Evolutionary conservation across 2,888 invertebrate genomes (phyloP).

Genomic region (Lissonota sp.): DNA sequence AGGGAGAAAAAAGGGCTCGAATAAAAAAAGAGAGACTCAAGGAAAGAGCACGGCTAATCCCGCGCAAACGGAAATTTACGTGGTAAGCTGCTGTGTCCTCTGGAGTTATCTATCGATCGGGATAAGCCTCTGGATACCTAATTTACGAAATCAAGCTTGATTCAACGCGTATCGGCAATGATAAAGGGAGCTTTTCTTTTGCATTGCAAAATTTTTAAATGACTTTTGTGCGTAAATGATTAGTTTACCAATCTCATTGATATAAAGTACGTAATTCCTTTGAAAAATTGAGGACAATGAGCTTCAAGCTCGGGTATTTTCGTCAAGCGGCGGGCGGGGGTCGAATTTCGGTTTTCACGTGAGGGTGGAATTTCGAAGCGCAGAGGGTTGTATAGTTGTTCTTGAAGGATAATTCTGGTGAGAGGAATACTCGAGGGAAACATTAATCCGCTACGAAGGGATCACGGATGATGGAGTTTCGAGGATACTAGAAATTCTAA

Average conservation of each 20-base stretch:
- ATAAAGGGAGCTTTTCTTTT: too few species aligned
- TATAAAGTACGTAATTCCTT: too few species aligned
- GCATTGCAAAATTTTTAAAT: too few species aligned
- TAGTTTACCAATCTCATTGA: too few species aligned
- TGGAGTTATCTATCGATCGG: neutral
- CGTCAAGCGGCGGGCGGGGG: neutral
- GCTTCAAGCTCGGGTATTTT: neutral
- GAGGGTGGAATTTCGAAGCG: constrained; percentile 18
- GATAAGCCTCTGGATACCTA: too few species aligned
- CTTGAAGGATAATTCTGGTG: constrained; percentile 33
- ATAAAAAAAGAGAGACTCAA: neutral
- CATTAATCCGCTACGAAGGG: constrained; percentile 46
- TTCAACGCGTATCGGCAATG: too few species aligned
- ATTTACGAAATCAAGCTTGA: too few species aligned
- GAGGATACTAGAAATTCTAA: constrained; percentile 9
- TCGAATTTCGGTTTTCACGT: constrained; percentile 36
- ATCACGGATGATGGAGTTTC: constrained; percentile 11
- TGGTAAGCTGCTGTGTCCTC: constrained; percentile 14
- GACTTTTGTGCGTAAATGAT: too few species aligned
- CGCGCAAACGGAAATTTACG: constrained; percentile 16
- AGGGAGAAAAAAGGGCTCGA: neutral
- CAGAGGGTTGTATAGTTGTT: constrained; percentile 2
- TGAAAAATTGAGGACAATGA: neutral
- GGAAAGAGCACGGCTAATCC: constrained; percentile 30
- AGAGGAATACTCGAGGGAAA: constrained; percentile 29